Percentiles rank a stretch among this genome's conserved stretches.
phyloP scores from a whole-genome alignment of 2,113 vertebrate genomes.

The Seriola rivoliana region DNA sequence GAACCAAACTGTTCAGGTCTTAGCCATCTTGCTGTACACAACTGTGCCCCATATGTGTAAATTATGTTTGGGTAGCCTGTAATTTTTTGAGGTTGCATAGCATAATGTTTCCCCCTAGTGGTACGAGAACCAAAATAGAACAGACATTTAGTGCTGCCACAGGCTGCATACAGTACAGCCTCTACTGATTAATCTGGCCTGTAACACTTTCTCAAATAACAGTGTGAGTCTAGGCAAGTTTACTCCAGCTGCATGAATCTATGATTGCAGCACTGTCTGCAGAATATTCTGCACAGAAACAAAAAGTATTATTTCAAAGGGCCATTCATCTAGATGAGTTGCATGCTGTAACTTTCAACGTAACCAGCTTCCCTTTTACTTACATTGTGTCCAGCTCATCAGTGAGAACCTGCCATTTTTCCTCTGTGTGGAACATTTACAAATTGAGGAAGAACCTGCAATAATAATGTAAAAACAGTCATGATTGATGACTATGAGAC shows the following conservation, averaged over 20 bases:
- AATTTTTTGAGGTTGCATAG: conserved; percentile 56
- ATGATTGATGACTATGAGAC: conserved; percentile 23
- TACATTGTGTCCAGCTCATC: background rate
- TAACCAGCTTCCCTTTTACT: background rate
- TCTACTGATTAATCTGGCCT: conserved; percentile 10
- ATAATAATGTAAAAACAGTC: conserved; percentile 12
- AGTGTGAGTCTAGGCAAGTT: background rate
- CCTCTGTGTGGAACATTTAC: conserved; percentile 9
- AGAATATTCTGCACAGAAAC: conserved; percentile 11
- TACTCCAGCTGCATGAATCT: conserved; percentile 8
- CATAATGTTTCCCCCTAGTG: conserved; percentile 83
- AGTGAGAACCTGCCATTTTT: background rate
- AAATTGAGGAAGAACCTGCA: conserved; percentile 3
- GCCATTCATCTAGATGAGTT: conserved; percentile 1
- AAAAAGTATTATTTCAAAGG: conserved; percentile 16
- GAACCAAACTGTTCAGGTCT: conserved; percentile 35
- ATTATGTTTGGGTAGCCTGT: conserved; percentile 30
- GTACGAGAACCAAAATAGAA: conserved; percentile 55
- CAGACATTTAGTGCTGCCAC: conserved; percentile 30
- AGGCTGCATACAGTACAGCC: background rate
- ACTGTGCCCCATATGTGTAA: conserved; percentile 28
- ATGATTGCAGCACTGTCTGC: background rate
- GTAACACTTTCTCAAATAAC: conserved; percentile 13
- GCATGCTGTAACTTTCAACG: background rate
- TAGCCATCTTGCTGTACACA: conserved; percentile 22